Evolutionary conservation across 2,113 vertebrate genomes (phyloP).

Genomic region (Motacilla tschutschensis): DNA sequence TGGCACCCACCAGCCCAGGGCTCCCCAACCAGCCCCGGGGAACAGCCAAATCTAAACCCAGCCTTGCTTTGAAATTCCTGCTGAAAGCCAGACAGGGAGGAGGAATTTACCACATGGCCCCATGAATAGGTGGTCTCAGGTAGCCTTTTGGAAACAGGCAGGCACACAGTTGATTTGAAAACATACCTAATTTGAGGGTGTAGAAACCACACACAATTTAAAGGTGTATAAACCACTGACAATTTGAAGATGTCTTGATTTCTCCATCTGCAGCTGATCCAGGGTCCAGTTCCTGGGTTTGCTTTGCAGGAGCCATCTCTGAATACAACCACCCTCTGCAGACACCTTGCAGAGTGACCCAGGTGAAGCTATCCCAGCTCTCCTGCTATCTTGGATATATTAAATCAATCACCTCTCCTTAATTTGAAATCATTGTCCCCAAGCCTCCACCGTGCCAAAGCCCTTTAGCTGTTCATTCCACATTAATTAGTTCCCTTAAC

Average conservation of each 20-base stretch:
- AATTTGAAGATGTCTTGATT: background rate
- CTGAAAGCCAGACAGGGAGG: background rate
- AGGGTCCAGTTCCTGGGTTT: background rate
- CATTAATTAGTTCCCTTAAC: background rate
- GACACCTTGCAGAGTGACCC: background rate
- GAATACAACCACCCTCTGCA: background rate
- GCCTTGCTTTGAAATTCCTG: background rate
- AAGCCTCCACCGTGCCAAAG: background rate
- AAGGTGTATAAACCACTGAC: background rate
- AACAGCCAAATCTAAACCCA: background rate
- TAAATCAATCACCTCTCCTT: background rate
- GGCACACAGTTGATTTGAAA: background rate
- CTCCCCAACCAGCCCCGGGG: background rate
- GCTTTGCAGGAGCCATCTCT: background rate
- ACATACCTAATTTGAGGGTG: background rate
- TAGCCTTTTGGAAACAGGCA: background rate
- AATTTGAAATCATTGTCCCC: background rate
- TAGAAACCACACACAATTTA: background rate
- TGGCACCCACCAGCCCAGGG: rapidly evolving
- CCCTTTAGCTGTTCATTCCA: background rate
- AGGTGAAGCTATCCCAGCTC: background rate
- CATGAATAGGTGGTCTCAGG: background rate
- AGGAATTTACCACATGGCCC: background rate
- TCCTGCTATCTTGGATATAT: background rate
- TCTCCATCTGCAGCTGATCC: background rate